Conservation (phyloP, 2,888 invertebrate genomes). For the Aspidapion aeneum region DNA sequence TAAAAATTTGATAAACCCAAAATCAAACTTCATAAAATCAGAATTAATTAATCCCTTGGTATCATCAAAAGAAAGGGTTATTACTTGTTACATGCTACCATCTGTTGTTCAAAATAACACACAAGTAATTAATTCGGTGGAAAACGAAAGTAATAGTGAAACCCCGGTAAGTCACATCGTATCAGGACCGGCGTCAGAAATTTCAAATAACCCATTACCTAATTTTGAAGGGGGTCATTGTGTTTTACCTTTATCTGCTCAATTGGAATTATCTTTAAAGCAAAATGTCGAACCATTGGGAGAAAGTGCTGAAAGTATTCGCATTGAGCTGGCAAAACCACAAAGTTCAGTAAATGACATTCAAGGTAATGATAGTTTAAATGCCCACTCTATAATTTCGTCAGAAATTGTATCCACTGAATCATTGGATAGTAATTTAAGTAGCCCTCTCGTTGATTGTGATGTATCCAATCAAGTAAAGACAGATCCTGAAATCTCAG, state of each 20-base stretch:
- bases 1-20: background rate
- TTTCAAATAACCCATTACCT: background rate
- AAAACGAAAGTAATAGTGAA: background rate
- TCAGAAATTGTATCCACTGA: background rate
- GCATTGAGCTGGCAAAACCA: background rate
- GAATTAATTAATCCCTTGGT: background rate
- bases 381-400: background rate
- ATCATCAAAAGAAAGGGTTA: background rate
- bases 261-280: background rate
- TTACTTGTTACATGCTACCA: background rate
- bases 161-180: background rate
- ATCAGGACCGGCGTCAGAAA: background rate
- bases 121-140: background rate
- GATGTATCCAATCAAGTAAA: too few relatives aligned
- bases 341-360: too few relatives aligned
- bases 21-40: too few relatives aligned
- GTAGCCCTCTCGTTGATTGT: too few relatives aligned
- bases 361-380: too few relatives aligned
- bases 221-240: background rate
- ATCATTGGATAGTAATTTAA: background rate
- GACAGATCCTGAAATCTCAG: background rate
- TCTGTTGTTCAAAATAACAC: background rate
- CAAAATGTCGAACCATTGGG: background rate
- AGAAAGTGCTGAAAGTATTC: background rate
- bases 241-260: background rate